These are phyloP conservation scores for Lacanobia wlatinum DNA, from an alignment of 2,888 invertebrate genomes.

Conservation along the genomic window DNA sequence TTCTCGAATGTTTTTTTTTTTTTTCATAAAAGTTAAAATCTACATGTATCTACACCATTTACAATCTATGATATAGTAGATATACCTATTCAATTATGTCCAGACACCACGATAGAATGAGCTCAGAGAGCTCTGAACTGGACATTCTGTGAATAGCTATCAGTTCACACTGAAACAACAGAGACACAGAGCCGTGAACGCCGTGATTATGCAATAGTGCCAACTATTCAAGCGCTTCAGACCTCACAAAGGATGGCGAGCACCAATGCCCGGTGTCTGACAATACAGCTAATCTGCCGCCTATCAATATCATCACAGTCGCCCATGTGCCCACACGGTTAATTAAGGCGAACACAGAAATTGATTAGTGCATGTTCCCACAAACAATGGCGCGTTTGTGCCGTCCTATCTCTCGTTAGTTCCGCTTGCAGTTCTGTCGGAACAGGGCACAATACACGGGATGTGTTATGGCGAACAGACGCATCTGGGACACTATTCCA, in stretches of 20 bases:
- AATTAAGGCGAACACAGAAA: conserved; percentile 39
- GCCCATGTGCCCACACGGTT: background rate
- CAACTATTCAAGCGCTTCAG: background rate
- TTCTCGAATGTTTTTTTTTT: conserved; percentile 5
- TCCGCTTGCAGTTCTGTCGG: conserved; percentile 45
- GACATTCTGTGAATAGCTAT: background rate
- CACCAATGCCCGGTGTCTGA: background rate
- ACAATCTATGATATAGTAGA: too few species aligned
- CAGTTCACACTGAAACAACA: conserved; percentile 6
- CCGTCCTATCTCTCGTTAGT: conserved; percentile 34
- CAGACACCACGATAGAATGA: background rate
- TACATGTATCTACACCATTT: background rate
- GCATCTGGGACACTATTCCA: conserved; percentile 23
- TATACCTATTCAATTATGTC: too few species aligned
- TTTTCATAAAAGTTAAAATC: background rate
- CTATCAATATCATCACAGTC: conserved; percentile 23
- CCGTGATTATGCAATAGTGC: background rate
- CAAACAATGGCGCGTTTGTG: conserved; percentile 36
- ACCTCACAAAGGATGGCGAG: background rate
- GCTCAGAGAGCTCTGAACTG: background rate
- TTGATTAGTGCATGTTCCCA: conserved; percentile 38
- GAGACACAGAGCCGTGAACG: background rate
- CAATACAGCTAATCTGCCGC: conserved; percentile 5
- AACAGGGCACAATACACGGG: conserved; percentile 36
- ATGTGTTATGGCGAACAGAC: conserved; percentile 30